Evolutionary conservation across 1,140 invertebrate genomes (phyloP).

Genomic region (Cardiocondyla obscurior): DNA sequence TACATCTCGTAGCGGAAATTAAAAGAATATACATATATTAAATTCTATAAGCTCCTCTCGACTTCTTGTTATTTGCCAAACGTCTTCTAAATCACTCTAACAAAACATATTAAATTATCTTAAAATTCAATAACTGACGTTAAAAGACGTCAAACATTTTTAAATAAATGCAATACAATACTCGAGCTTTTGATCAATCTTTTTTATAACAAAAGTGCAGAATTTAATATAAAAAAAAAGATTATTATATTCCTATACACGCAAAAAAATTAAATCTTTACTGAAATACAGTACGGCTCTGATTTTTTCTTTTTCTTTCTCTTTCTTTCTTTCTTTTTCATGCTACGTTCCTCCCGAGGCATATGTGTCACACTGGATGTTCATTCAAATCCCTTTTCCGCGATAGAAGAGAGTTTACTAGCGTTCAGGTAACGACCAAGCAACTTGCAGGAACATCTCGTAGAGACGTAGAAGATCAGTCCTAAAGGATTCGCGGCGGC

Average conservation of each 20-base stretch:
- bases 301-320: not conserved
- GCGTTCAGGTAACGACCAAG: slow-evolving; percentile 55
- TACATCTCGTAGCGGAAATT: not conserved
- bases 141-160: not conserved
- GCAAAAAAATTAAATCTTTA: not conserved
- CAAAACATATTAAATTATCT: no score
- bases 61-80: not conserved
- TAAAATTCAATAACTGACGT: not conserved
- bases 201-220: not conserved
- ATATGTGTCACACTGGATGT: slow-evolving; percentile 26
- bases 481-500: slow-evolving; percentile 58
- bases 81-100: not conserved
- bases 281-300: not conserved
- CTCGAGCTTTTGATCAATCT: not conserved
- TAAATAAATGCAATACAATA: not conserved
- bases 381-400: slow-evolving; percentile 47
- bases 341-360: not conserved
- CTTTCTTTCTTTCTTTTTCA: not conserved
- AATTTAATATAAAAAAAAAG: no score
- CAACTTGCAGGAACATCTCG: slow-evolving; percentile 70
- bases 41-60: not conserved
- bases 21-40: not conserved
- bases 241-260: no score
- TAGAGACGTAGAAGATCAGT: slow-evolving; percentile 59
- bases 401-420: slow-evolving; percentile 43